Conservation (phyloP, 1,140 invertebrate species). For the Meloidogyne exigua region DNA sequence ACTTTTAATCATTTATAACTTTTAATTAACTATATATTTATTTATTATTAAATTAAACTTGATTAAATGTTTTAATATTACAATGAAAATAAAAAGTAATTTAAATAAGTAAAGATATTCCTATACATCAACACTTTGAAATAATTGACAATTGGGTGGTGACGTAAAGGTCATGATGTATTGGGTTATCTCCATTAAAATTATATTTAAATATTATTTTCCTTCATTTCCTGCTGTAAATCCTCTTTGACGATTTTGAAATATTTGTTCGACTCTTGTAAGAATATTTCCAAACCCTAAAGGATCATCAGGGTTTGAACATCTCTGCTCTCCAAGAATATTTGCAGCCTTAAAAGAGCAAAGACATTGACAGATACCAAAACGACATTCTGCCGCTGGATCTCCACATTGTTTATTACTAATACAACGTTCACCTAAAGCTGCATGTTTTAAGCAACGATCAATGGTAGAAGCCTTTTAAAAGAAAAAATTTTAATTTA, state of each 20-base stretch:
- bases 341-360: conserved; percentile 52
- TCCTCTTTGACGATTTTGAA: conserved; percentile 18
- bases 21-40: too few species aligned
- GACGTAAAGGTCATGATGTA: too few species aligned
- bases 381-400: conserved; percentile 55
- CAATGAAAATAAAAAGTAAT: not conserved
- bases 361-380: conserved; percentile 60
- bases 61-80: too few species aligned
- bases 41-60: too few species aligned
- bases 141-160: too few species aligned
- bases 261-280: conserved; percentile 45
- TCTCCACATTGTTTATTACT: conserved; percentile 58
- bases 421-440: conserved; percentile 50
- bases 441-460: conserved; percentile 49
- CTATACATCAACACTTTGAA: too few species aligned
- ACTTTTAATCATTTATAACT: too few species aligned
- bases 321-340: conserved; percentile 31
- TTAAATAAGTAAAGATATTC: too few species aligned
- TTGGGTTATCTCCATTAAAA: too few species aligned
- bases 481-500: not conserved
- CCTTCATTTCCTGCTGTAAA: not conserved
- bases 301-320: conserved; percentile 57
- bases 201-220: not conserved
- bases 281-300: conserved; percentile 50
- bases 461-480: conserved; percentile 54